Evolutionary conservation across 1,140 invertebrate species (phyloP), one percentile per base, ranked within the genome.

Genomic region (Leptestheria dahalacensis): DNA sequence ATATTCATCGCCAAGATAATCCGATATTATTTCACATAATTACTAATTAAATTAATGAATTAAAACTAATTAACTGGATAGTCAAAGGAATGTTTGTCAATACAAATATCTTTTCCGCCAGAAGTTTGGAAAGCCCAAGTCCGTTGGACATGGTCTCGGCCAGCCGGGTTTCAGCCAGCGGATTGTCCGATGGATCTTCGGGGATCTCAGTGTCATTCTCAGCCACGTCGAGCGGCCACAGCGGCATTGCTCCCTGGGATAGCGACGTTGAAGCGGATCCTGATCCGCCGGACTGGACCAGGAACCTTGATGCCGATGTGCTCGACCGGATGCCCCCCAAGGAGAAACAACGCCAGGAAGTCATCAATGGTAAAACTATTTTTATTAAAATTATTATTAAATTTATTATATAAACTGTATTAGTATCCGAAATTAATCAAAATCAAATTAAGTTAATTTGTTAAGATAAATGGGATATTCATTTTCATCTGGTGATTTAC

Each of bases 311-410:
- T 9, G 83, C 85, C 57, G 89, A 94, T 50, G 77, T 84, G 46
- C 73, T 92, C 6, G 73, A 78, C 18, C 74, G 78, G 55, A 75
- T 91, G 51, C 79, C 83, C 63, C 79, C 84, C 41, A 79, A 82
- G 66, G 83, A 91, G 72, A 86, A 88, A 71, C 97, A 97, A 71
- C 78, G 92, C 64, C 95, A 97, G 74, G 93, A 98, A 76, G 88
- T 97, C 68, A 91, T 97, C 61, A 97, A 97, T 73, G 92, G 92
- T 95, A 66, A 71, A 59, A 48, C n/a, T n/a, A n/a, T n/a, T n/a
- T n/a, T n/a, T n/a, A n/a, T n/a, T n/a, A n/a, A n/a, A n/a, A n/a
- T n/a, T n/a, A n/a, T n/a, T n/a, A n/a, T n/a, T n/a, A n/a, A n/a
- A n/a, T n/a, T n/a, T n/a, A n/a, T n/a, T n/a, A n/a, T n/a, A n/a